Percentiles rank a stretch among this genome's conserved stretches.
phyloP scores from a whole-genome alignment of 2,113 vertebrate genomes.

The Noctilio leporinus region DNA sequence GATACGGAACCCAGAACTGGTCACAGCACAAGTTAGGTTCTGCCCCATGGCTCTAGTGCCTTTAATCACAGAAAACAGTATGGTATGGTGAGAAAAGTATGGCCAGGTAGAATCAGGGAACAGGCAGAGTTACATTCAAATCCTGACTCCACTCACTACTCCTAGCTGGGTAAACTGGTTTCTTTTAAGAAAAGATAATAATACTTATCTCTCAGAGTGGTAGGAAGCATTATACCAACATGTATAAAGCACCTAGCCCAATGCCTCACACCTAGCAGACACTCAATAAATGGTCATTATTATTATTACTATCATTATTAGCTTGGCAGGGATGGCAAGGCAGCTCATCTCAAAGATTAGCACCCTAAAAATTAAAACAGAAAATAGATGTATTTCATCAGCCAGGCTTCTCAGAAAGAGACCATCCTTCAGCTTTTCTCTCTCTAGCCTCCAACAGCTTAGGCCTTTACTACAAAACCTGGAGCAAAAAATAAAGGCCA shows the following conservation, averaged over 20 bases:
- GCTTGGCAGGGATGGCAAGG: not conserved
- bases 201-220: not conserved
- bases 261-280: not conserved
- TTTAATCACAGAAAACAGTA: not conserved
- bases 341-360: not conserved
- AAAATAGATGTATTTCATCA: not conserved
- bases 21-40: not conserved
- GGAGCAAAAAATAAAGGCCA: not conserved
- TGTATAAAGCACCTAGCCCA: not conserved
- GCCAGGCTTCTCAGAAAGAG: not conserved
- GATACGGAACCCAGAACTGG: not conserved
- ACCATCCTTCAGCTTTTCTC: not conserved
- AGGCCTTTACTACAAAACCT: not conserved
- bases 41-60: not conserved
- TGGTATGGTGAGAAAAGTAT: not conserved
- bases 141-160: not conserved
- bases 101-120: not conserved
- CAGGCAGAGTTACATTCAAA: not conserved
- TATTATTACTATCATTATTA: not conserved
- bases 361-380: not conserved
- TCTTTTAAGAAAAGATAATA: not conserved
- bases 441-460: not conserved
- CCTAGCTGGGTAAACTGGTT: not conserved
- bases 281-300: conserved; percentile 1
- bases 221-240: not conserved